Percentiles rank a stretch among this genome's conserved stretches.
These are phyloP conservation scores for Danio kyathit DNA, from an alignment of 2,797 vertebrate genomes.

Conservation along the genomic window DNA sequence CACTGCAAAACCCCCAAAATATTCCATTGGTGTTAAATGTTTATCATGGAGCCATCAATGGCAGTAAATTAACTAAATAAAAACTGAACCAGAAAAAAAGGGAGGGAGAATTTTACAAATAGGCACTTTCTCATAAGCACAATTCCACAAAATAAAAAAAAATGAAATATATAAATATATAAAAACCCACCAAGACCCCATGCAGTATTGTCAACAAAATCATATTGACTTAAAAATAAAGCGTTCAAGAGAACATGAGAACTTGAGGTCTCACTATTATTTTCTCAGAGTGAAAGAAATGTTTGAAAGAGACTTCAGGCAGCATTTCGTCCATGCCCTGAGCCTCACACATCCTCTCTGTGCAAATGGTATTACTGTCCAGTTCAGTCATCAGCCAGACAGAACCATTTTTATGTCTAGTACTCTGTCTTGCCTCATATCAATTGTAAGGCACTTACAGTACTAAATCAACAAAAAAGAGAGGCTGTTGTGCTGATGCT, in stretches of 20 bases:
- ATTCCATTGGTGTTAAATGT: no score
- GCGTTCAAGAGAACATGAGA: background rate
- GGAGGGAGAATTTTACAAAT: background rate
- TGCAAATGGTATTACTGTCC: background rate
- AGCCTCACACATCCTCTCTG: background rate
- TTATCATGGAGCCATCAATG: no score
- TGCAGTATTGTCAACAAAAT: background rate
- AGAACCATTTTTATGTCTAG: conserved; percentile 19
- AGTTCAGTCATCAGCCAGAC: conserved; percentile 19
- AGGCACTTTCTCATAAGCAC: background rate
- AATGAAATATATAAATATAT: background rate
- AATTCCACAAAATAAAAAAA: background rate
- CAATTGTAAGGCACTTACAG: conserved; percentile 32
- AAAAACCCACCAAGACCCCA: background rate
- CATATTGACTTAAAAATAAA: conserved; percentile 2
- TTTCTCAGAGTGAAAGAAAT: conserved; percentile 4
- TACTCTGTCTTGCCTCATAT: conserved; percentile 27
- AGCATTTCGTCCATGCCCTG: background rate
- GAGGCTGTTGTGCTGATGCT: background rate
- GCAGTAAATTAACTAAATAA: no score
- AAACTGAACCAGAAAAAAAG: background rate
- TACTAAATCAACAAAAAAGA: conserved; percentile 43
- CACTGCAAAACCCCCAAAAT: no score
- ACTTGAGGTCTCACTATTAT: background rate
- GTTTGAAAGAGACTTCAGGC: conserved; percentile 7